These are phyloP conservation scores for Mnemiopsis leidyi DNA, from an alignment of 37 sponge, comb jelly and placozoan genomes.

Conservation along the genomic window DNA sequence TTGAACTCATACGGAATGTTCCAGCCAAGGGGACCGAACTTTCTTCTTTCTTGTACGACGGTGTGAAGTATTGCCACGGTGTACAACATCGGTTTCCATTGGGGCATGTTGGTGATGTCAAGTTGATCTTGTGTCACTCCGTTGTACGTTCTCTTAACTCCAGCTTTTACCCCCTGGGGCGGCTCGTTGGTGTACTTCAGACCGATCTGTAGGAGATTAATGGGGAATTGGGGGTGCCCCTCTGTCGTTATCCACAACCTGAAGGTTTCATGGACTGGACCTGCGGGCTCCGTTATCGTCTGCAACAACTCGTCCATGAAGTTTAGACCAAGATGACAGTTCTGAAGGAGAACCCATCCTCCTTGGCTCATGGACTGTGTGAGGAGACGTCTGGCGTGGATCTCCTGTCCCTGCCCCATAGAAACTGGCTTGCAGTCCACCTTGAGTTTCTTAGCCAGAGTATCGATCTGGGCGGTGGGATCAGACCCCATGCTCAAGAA, in stretches of 20 bases:
- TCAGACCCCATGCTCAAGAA: slow-evolving; percentile 98
- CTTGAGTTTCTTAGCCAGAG: slow-evolving; percentile 89
- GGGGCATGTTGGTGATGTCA: slow-evolving; percentile 83
- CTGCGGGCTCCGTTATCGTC: slow-evolving; percentile 74
- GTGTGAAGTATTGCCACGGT: slow-evolving; percentile 96
- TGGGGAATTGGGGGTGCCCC: slow-evolving; percentile 94
- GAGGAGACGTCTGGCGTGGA: slow-evolving; percentile 90
- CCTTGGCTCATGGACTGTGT: slow-evolving; percentile 87
- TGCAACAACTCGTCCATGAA: slow-evolving; percentile 93
- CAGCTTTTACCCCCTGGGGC: slow-evolving; percentile 94
- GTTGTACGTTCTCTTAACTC: slow-evolving; percentile 92
- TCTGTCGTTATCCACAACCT: slow-evolving; percentile 97
- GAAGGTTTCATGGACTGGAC: slow-evolving; percentile 74
- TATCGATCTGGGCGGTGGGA: slow-evolving; percentile 91
- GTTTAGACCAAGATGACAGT: slow-evolving; percentile 94
- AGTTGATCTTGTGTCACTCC: slow-evolving; percentile 90
- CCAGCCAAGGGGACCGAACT: slow-evolving; percentile 99
- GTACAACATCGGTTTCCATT: slow-evolving; percentile 94
- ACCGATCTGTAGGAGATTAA: slow-evolving; percentile 72
- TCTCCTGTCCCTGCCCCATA: slow-evolving; percentile 98
- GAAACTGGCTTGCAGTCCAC: slow-evolving; percentile 79
- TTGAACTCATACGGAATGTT: slow-evolving; percentile 99
- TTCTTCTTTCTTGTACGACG: slow-evolving; percentile 95
- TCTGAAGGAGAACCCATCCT: slow-evolving; percentile 93
- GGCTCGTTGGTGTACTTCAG: slow-evolving; percentile 98